Conservation (phyloP, 2,797 vertebrate species). For the Scomberomorus guttatus region DNA sequence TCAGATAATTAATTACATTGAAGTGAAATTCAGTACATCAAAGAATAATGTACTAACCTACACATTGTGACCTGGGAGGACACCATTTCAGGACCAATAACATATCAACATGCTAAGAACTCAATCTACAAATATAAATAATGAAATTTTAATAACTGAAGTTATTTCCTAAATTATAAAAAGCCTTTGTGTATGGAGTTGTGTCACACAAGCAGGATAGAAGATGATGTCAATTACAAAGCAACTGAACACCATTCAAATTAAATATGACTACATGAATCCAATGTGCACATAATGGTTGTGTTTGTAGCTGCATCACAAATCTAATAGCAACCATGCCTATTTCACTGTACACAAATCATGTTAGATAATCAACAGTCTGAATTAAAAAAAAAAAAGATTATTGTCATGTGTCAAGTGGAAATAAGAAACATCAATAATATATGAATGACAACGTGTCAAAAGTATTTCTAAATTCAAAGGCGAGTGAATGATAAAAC, state of each 20-base stretch:
- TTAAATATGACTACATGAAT: background rate
- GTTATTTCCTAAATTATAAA: background rate
- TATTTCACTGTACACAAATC: too few species aligned
- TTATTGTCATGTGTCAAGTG: background rate
- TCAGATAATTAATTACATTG: background rate
- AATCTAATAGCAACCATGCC: background rate
- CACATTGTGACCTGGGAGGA: background rate
- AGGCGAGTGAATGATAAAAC: background rate
- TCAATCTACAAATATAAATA: background rate
- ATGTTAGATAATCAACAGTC: too few species aligned
- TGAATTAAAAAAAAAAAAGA: background rate
- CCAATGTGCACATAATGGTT: background rate
- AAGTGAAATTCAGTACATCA: background rate
- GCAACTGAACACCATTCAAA: background rate
- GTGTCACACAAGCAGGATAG: background rate
- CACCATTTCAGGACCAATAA: background rate
- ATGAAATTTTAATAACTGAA: background rate
- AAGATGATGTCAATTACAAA: background rate
- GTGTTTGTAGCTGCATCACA: background rate
- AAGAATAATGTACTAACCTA: background rate
- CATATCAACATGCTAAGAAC: background rate
- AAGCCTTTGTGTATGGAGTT: background rate
- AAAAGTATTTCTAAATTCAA: background rate
- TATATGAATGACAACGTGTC: background rate
- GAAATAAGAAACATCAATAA: background rate